Evolutionary conservation across 2,888 invertebrate species (phyloP), one percentile per base, ranked within the genome.

Genomic region (Campoletis raptor): DNA sequence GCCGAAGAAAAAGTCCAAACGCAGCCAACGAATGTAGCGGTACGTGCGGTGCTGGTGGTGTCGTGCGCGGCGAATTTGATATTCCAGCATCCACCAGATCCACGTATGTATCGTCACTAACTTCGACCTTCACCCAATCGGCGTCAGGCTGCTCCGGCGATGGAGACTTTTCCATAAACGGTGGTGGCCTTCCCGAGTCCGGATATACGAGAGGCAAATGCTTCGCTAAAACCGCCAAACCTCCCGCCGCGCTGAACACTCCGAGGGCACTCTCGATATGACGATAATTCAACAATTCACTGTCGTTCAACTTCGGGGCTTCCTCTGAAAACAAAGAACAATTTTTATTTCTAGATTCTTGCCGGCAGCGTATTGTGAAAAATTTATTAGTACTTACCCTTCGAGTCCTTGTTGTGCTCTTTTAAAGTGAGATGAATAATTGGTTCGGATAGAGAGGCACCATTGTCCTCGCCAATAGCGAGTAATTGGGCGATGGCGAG

Each of bases 1-100:
- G 95, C 90, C 98, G 96, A 36, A 99, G 95, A 93, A 99, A 98
- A 85, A 99, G 95, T 0, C 98, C 98, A 93, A 99, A 98, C 18
- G 98, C 98, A 1, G 98, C 97, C 88, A 99, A 95, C 69, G 98
- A 98, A 95, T 99, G 99, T 79, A 98, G 97, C 8, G 99, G 98
- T 81, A 97, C 97, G 77, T 96, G 96, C n/a, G 96, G 95, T 9
- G 95, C 95, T 3, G 95, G 93, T 24, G 94, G 94, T 4, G 95
- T 91, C 10, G 95, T 94, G 88, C 95, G 95, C 7, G 95, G 94
- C 36, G 94, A 93, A 83, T 94, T 94, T 36, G 94, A 95, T 0
- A 91, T 91, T 3, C 93, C 93, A n/a, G 91, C 91, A 89, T 96
- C 96, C 87, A 96, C 96, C 18, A 96, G 78, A 89, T 96, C 96